phyloP scores from a whole-genome alignment of 2,113 vertebrate species.

The Eonycteris spelaea region DNA sequence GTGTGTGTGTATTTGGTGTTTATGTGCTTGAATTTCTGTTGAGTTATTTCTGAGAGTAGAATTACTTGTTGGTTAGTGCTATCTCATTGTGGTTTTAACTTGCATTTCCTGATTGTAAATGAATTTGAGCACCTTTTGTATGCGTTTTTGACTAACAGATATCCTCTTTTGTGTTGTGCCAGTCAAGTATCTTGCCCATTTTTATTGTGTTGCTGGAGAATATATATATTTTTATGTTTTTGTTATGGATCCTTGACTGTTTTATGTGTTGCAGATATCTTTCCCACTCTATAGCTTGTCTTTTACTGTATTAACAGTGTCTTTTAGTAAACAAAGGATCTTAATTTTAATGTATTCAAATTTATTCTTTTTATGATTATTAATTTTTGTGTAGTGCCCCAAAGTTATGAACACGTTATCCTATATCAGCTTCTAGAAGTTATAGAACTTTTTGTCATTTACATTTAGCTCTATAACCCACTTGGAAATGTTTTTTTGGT shows the following conservation, averaged over 20 bases:
- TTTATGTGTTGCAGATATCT: not conserved
- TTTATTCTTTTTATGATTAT: not conserved
- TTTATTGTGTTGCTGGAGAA: not conserved
- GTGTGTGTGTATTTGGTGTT: not conserved
- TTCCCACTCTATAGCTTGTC: not conserved
- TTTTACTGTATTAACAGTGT: not conserved
- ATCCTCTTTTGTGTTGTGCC: not conserved
- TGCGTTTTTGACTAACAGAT: not conserved
- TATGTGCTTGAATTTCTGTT: not conserved
- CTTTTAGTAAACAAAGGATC: not conserved
- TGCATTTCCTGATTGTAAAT: not conserved
- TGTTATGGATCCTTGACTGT: not conserved
- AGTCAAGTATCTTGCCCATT: not conserved
- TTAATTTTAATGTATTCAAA: slow-evolving; percentile 3
- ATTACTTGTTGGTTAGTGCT: not conserved
- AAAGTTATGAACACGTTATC: not conserved
- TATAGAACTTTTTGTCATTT: not conserved
- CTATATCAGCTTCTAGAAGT: not conserved
- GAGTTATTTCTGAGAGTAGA: not conserved
- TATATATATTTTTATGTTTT: not conserved
- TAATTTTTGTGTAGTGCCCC: not conserved
- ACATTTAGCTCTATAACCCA: not conserved
- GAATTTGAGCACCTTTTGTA: not conserved
- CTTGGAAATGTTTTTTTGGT: not conserved
- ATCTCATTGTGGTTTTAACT: not conserved